Conservation (phyloP, 1,140 invertebrate genomes). For the Penaeus chinensis region DNA sequence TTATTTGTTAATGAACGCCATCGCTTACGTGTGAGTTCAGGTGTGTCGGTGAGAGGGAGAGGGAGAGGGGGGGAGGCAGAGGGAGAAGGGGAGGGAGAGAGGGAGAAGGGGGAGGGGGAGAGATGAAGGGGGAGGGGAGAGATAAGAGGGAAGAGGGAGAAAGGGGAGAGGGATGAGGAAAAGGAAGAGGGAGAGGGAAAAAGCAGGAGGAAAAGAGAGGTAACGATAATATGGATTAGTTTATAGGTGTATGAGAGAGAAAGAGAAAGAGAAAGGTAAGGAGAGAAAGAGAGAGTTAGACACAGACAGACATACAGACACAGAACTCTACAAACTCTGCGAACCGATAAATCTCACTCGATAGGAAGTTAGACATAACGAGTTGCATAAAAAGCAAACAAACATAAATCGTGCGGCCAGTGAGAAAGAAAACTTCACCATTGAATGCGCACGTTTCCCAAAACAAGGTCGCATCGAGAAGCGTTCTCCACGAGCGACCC, state of each 20-base stretch:
- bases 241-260: background rate
- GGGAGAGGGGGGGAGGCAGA: background rate
- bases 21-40: too few species aligned
- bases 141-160: background rate
- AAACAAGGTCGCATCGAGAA: too few species aligned
- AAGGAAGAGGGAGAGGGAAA: background rate
- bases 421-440: background rate
- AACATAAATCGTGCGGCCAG: background rate
- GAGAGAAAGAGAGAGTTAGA: background rate
- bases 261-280: background rate
- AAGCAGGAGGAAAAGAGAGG: background rate
- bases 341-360: too few species aligned
- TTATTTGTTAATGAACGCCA: too few species aligned
- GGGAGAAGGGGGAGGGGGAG: background rate
- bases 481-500: too few species aligned
- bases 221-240: background rate
- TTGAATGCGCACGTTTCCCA: too few species aligned
- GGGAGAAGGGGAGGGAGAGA: background rate
- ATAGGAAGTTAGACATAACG: background rate
- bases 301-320: background rate
- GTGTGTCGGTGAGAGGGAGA: too few species aligned
- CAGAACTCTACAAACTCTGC: background rate
- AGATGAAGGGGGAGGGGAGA: background rate
- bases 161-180: background rate
- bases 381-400: background rate